A percentile compares a stretch with the other conserved stretches of the same genome.
Conservation (phyloP, 2,113 vertebrate species). For the Cisticola juncidis region DNA sequence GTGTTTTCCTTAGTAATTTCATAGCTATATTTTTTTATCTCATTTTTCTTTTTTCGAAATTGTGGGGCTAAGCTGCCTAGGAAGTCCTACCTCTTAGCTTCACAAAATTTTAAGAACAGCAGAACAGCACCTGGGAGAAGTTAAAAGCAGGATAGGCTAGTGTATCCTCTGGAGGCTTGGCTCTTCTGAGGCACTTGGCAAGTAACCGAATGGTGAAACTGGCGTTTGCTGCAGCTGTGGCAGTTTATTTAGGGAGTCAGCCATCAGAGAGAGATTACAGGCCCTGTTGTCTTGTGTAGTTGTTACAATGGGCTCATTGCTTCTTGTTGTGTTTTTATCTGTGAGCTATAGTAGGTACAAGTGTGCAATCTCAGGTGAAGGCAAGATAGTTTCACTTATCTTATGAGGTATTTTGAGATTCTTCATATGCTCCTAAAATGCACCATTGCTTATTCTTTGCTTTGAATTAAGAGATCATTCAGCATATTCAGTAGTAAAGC, state of each 20-base stretch:
- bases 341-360: neutral
- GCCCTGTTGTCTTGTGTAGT: neutral
- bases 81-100: neutral
- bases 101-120: neutral
- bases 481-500: neutral
- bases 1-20: neutral
- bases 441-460: neutral
- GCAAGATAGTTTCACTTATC: neutral
- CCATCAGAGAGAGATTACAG: neutral
- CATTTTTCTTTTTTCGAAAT: neutral
- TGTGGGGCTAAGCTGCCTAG: neutral
- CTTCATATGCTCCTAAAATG: neutral
- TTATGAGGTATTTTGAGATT: neutral
- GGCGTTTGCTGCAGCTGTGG: neutral
- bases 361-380: neutral
- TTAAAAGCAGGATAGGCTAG: neutral
- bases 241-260: neutral
- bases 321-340: neutral
- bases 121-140: neutral
- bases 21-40: neutral
- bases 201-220: neutral
- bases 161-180: neutral
- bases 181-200: neutral
- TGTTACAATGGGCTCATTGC: accelerated
- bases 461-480: neutral